These are phyloP conservation scores for Syrista parreyssii DNA, from an alignment of 2,888 invertebrate genomes.

Conservation along the genomic window DNA sequence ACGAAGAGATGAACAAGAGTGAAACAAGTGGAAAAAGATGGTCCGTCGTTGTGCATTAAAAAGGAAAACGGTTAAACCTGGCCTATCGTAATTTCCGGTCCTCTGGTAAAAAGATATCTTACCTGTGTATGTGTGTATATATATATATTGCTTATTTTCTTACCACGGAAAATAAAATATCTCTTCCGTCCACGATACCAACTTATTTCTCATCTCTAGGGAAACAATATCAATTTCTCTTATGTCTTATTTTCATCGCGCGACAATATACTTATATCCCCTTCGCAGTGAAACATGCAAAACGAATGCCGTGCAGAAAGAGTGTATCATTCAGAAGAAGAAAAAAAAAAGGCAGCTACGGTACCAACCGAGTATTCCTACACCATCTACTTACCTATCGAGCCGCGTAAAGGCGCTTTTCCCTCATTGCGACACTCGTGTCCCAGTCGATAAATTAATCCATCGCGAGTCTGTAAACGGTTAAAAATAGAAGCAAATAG, in stretches of 20 bases:
- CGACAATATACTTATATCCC: neutral
- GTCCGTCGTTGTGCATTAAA: neutral
- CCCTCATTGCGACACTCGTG: neutral
- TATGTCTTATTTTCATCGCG: neutral
- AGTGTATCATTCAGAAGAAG: neutral
- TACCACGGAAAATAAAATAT: neutral
- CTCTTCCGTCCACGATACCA: neutral
- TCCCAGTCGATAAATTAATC: neutral
- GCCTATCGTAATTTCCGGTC: constrained; percentile 21
- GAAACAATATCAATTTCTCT: neutral
- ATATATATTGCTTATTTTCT: too few relatives aligned
- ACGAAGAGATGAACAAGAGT: neutral
- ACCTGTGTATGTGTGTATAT: neutral
- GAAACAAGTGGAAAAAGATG: neutral
- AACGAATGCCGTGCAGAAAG: neutral
- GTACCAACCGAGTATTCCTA: neutral
- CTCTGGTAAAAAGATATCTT: neutral
- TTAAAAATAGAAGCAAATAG: constrained; percentile 28
- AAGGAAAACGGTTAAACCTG: constrained; percentile 32
- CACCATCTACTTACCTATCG: neutral
- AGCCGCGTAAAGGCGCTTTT: neutral
- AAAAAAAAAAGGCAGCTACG: neutral
- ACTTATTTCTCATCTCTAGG: neutral
- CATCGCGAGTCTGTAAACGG: neutral
- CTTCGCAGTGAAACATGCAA: neutral